Percentiles rank a stretch among this genome's conserved stretches.
phyloP scores from a whole-genome alignment of 1,140 invertebrate genomes.

The Cydia fagiglandana region DNA sequence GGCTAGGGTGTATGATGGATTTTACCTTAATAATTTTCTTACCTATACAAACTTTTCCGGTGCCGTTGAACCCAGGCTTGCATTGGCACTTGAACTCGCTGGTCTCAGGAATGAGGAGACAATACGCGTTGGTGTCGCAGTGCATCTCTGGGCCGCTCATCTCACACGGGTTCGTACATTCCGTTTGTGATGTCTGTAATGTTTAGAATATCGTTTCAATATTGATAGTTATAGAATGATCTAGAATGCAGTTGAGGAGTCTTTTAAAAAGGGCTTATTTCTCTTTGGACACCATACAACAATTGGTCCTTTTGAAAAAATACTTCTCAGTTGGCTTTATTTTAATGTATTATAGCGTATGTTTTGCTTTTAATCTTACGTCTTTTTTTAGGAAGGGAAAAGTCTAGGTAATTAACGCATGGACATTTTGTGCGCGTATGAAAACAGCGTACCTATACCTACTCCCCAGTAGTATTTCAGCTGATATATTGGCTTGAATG shows the following conservation, averaged over 20 bases:
- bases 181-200: conserved; percentile 86
- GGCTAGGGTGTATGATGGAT: no score
- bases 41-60: conserved; percentile 87
- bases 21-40: conserved; percentile 43
- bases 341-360: background rate
- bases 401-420: no score
- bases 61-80: conserved; percentile 95
- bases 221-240: no score
- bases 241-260: background rate
- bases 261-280: no score
- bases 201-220: background rate
- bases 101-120: conserved; percentile 90
- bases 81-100: conserved; percentile 95
- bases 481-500: no score
- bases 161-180: conserved; percentile 95
- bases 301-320: no score
- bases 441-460: no score
- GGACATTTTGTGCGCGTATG: no score
- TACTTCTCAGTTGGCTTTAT: background rate
- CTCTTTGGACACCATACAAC: no score
- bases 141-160: conserved; percentile 90
- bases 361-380: background rate
- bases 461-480: no score
- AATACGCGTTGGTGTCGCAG: conserved; percentile 93
- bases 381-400: no score